A percentile compares a stretch with the other conserved stretches of the same genome.
These are phyloP conservation scores for Ostrea denselamellosa DNA, from an alignment of 1,140 invertebrate genomes.

Conservation along the genomic window DNA sequence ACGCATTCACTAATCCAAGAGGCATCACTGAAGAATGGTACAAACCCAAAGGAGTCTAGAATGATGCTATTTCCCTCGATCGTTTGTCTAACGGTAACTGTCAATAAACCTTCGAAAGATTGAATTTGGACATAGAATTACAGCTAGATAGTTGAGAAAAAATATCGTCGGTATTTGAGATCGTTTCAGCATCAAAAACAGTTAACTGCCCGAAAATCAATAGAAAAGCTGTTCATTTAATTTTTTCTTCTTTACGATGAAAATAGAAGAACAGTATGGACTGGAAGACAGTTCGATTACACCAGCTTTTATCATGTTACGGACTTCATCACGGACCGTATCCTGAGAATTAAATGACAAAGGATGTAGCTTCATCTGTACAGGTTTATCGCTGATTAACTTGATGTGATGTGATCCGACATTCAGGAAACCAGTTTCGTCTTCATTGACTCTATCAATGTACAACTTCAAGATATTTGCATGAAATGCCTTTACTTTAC, in stretches of 20 bases:
- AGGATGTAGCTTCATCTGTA: constrained; percentile 48
- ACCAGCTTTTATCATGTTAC: constrained; percentile 56
- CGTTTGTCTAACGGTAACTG: constrained; percentile 45
- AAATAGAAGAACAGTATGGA: constrained; percentile 67
- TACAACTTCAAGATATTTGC: too few relatives aligned
- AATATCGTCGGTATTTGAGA: constrained; percentile 79
- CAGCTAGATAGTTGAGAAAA: constrained; percentile 41
- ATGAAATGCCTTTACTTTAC: too few relatives aligned
- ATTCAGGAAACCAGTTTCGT: too few relatives aligned
- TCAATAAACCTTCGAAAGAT: constrained; percentile 54
- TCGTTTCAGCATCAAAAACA: constrained; percentile 79
- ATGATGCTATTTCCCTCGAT: constrained; percentile 48
- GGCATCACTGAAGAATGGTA: constrained; percentile 54
- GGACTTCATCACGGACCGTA: constrained; percentile 48
- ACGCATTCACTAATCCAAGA: constrained; percentile 57
- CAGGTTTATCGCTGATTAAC: background rate
- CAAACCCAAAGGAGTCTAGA: constrained; percentile 48
- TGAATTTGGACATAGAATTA: constrained; percentile 45
- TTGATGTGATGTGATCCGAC: too few relatives aligned
- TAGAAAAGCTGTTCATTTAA: constrained; percentile 74
- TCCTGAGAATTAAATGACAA: constrained; percentile 46
- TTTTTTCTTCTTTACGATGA: constrained; percentile 81
- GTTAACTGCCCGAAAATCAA: constrained; percentile 81
- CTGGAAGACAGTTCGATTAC: too few relatives aligned
- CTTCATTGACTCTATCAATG: too few relatives aligned